Conservation (phyloP, 2,888 invertebrate genomes). For the Sclerodermus sp. region DNA sequence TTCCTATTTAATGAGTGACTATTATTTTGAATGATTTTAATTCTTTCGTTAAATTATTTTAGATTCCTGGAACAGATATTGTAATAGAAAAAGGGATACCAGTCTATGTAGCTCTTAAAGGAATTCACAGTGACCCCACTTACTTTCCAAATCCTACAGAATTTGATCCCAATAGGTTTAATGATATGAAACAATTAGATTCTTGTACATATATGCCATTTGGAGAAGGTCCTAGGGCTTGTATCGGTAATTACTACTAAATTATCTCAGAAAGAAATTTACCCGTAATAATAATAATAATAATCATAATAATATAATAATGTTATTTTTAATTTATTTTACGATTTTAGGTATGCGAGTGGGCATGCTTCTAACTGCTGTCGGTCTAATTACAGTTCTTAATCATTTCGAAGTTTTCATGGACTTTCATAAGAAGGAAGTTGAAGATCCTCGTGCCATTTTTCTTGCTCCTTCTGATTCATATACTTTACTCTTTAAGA, state of each 20-base stretch:
- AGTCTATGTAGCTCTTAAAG: slow-evolving; percentile 32
- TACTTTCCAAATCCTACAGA: slow-evolving; percentile 30
- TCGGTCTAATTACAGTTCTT: slow-evolving; percentile 37
- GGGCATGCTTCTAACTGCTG: slow-evolving; percentile 34
- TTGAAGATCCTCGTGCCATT: slow-evolving; percentile 22
- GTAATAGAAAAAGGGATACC: slow-evolving; percentile 39
- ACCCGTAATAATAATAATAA: background rate
- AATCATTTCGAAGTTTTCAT: slow-evolving; percentile 36
- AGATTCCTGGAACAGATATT: slow-evolving; percentile 42
- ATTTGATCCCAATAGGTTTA: slow-evolving; percentile 46
- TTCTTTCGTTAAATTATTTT: no score
- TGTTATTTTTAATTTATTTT: no score
- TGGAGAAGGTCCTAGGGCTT: slow-evolving; percentile 42
- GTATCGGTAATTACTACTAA: slow-evolving; percentile 33
- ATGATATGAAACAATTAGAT: slow-evolving; percentile 34
- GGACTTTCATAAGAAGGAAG: slow-evolving; percentile 23
- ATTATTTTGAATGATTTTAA: no score
- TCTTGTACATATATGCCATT: slow-evolving; percentile 41
- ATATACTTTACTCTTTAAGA: slow-evolving; percentile 23
- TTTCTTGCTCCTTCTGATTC: slow-evolving; percentile 25
- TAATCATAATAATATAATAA: no score
- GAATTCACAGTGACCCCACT: slow-evolving; percentile 37
- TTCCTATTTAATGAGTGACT: no score
- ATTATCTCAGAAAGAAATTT: no score
- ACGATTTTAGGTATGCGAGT: slow-evolving; percentile 36